Evolutionary conservation across 1,140 invertebrate genomes (phyloP), one percentile per base, ranked within the genome.

Genomic region (Hylyphantes graminicola): DNA sequence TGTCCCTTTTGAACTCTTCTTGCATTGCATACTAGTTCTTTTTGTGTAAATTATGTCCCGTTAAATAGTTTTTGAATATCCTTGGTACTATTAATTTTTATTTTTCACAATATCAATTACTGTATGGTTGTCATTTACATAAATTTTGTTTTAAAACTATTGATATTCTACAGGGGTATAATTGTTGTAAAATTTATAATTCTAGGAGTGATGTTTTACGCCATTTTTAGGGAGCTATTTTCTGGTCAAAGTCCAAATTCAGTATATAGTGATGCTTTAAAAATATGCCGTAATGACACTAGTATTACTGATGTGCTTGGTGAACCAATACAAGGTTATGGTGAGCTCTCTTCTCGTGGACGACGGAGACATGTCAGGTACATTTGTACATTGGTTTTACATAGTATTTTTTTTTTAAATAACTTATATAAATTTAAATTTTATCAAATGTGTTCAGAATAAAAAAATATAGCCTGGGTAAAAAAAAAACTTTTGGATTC

Each of bases 291-390:
- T 87, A 87, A 92, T 89, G 92, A 96, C 90, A 90, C 92, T 9
- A 91, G 93, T 87, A 90, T 97, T 53, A 91, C 93, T 85, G 93
- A 96, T 90, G 91, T 92, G 15, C 89, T 97, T 51, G 96, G 96
- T 51, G 90, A 93, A 86, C 96, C 96, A n/a, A 94, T 98, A 17
- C 96, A 94, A 90, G 95, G 94, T 51, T 96, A 93, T 89, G 96
- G 96, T 4, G 95, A 97, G 90, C 94, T 95, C 89, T 94, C 93
- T 17, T 91, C 93, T 54, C 91, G 96, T 86, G 93, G 96, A 64
- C 91, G 95, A 78, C 90, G 95, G 77, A 88, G 90, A 85, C 92
- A 93, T 89, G 91, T 93, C 11, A 92, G 90, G 93, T 93, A 90
- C 21, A 86, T 53, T 11, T 86, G 81, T 7, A 92, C 92, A 85